Evolutionary conservation across 2,797 vertebrate species (phyloP).

Genomic region (Pangasius djambal): DNA sequence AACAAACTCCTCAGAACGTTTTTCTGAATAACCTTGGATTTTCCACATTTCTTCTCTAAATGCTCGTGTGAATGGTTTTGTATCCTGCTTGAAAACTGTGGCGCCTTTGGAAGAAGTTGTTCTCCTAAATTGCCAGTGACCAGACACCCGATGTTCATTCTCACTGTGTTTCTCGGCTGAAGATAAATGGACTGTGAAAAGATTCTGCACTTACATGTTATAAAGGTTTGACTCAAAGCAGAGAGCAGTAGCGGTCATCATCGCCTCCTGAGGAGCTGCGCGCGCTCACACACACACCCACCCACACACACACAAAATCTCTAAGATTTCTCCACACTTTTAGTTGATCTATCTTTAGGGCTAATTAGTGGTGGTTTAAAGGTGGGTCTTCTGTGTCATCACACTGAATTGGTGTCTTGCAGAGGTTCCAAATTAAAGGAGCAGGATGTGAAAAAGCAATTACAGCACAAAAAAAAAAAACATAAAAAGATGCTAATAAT

Average conservation of each 20-base stretch:
- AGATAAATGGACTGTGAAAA: not conserved
- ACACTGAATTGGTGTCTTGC: slow-evolving; percentile 18
- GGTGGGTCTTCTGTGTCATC: slow-evolving; percentile 27
- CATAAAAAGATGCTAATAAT: not conserved
- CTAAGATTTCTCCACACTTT: slow-evolving; percentile 14
- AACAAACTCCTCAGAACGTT: not conserved
- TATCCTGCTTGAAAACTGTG: not conserved
- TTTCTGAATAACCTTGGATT: not conserved
- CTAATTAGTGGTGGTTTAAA: slow-evolving; percentile 41
- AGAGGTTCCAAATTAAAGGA: slow-evolving; percentile 16
- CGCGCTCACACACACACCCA: not conserved
- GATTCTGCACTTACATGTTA: not conserved
- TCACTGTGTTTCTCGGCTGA: not conserved
- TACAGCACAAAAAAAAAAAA: not conserved
- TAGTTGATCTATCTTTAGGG: slow-evolving; percentile 45
- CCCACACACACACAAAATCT: not conserved
- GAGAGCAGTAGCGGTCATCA: not conserved
- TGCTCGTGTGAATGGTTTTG: not conserved
- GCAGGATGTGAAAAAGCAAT: slow-evolving; percentile 3
- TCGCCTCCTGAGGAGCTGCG: not conserved
- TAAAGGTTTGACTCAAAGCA: not conserved
- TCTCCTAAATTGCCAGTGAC: not conserved
- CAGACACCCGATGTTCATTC: not conserved
- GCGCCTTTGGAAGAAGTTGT: not conserved
- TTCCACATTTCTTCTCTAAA: not conserved